Evolutionary conservation across 1,140 invertebrate genomes (phyloP), one percentile per base, ranked within the genome.

Genomic region (Oryzaephilus surinamensis): DNA sequence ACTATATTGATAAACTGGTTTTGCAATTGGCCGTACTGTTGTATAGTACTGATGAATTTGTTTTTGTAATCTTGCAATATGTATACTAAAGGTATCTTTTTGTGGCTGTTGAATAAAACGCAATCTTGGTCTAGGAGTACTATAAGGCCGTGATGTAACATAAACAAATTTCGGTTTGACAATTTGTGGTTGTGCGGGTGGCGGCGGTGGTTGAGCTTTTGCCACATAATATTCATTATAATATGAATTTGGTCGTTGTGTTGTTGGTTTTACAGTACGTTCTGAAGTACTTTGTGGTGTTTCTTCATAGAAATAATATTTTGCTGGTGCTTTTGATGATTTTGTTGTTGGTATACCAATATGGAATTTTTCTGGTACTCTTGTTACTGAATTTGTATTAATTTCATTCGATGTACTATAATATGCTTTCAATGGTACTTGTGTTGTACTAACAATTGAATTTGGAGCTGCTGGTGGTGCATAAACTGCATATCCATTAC

Each of bases 261-360:
- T 63, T n/a, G n/a, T 43, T 18, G 64, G 58, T 6, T 18, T 30
- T 20, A 13, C 19, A 1, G 32, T 5, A 3, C 4, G 4, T 11
- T 35, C 55, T 2, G 55, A 48, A 4, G 58, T 43, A 0, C 3
- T 53, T 41, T 15, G 62, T 58, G 0, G 64, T 67, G 2, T 61
- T 59, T 73, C 71, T 38, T 74, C 70, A 41, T 70, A 73, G 54
- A 67, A 73, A 46, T 73, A 75, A 49, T 70, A 71, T 12, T 72
- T 69, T 19, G 66, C 60, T 12, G 71, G 58, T 19, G 60, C 60
- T 41, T 69, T 63, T 18, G 66, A 62, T 28, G 61, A n/a, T n/a
- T n/a, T 66, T 18, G 42, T 52, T 41, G 48, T 43, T 17, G 26
- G 6, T 27, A 26, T 41, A 32, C 44, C 36, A 6, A 37, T 28